phyloP scores from a whole-genome alignment of 2,888 invertebrate genomes.

The Ischnus inquisitorius region DNA sequence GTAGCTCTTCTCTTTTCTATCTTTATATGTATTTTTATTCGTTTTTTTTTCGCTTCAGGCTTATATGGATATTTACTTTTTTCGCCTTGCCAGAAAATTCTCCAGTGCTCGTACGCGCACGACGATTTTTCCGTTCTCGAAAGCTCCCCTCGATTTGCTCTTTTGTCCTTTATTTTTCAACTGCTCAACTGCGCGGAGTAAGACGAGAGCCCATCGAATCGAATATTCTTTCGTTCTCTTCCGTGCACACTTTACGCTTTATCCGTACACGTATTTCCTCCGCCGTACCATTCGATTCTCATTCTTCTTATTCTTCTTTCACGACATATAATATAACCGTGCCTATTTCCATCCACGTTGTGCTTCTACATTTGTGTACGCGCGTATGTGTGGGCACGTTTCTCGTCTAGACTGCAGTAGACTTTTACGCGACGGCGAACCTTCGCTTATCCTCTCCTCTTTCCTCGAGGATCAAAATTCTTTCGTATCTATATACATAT shows the following conservation, averaged over 20 bases:
- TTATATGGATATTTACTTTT: constrained; percentile 44
- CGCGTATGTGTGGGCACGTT: background rate
- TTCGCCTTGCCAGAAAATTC: constrained; percentile 42
- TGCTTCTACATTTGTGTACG: background rate
- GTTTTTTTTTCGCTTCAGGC: constrained; percentile 42
- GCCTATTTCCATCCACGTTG: constrained; percentile 35
- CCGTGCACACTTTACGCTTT: constrained; percentile 21
- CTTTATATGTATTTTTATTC: constrained; percentile 40
- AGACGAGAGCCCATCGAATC: constrained; percentile 34
- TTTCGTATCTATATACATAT: constrained; percentile 1
- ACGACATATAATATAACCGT: constrained; percentile 34
- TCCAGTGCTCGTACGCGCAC: constrained; percentile 1
- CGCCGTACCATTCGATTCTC: constrained; percentile 39
- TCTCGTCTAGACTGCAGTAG: constrained; percentile 26
- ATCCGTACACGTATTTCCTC: constrained; percentile 31
- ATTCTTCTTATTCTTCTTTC: constrained; percentile 53
- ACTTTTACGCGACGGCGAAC: constrained; percentile 22
- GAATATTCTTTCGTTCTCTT: constrained; percentile 55
- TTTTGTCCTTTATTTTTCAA: constrained; percentile 45
- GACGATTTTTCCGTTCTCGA: background rate
- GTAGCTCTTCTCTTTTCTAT: constrained; percentile 30
- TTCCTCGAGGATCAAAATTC: constrained; percentile 27
- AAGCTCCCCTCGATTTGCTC: constrained; percentile 37
- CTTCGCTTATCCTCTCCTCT: constrained; percentile 27
- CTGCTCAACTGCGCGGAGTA: constrained; percentile 20